Evolutionary conservation across 2,888 invertebrate genomes (phyloP), one percentile per base, ranked within the genome.

Genomic region (Oeneis ivallda): DNA sequence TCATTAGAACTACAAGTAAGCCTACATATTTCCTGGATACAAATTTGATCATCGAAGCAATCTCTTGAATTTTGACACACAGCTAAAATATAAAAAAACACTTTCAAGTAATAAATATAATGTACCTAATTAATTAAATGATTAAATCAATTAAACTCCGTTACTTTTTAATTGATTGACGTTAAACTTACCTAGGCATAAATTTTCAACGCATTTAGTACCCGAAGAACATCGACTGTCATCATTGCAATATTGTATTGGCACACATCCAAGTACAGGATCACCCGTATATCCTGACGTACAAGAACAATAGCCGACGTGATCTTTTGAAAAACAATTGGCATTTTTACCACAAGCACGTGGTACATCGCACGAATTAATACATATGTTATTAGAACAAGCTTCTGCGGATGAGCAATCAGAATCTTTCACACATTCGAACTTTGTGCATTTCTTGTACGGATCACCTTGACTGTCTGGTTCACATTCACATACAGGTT

Each of bases 291-390:
- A 96, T 53, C 97, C 97, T 32, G 96, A 93, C 74, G 95, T 93
- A 81, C 98, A 98, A n/a, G 94, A 93, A 79, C 98, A 98, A 45
- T 96, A 92, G 0, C 96, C 96, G 57, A 95, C 94, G 77, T 98
- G 97, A 82, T 96, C 96, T 71, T 93, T 92, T 0, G 96, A 93
- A 2, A 93, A 86, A 78, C 98, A 98, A 65, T 94, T 93, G 0
- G 97, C 95, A 79, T 95, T 95, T 70, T 94, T 93, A 0, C 98
- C 98, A 76, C 98, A 98, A 0, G 96, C 96, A 71, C 97, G 96
- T 1, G 95, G 93, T 68, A 97, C 88, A 10, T 94, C 93, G 77
- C 98, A 98, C 1, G 97, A 96, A 85, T 97, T 94, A 67, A 94
- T 93, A 79, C 98, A 98, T 80, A 95, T 94, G 59, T 95, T 93